Evolutionary conservation across 2,888 invertebrate genomes (phyloP), one percentile per base, ranked within the genome.

Genomic region (Uloborus plumipes): DNA sequence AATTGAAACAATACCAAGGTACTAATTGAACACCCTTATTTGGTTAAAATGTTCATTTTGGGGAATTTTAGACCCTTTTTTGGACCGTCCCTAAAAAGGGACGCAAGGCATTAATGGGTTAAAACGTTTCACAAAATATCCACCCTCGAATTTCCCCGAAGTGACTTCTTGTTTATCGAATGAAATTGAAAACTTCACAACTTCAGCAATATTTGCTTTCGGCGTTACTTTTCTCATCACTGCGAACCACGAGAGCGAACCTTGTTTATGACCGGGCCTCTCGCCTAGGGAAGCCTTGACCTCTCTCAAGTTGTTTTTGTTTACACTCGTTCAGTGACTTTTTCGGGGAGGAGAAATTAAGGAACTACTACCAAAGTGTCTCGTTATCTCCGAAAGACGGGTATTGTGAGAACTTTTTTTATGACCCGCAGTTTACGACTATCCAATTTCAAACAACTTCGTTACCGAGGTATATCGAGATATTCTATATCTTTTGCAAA

Each of bases 281-380:
- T 50, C 20, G 18, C 18, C 20, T n/a, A 64, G 13, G 11, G 14
- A 61, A 61, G 51, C 62, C 76, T 69, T 76, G 76, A 76, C 76
- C 76, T 69, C 76, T 69, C 69, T 59, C 20, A 53, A 76, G 61
- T 76, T 76, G 76, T 76, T 76, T 69, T 76, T 76, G 69, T 76
- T 76, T 76, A 76, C 61, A 62, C 16, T 53, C 15, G 62, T 58
- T 53, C 58, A 39, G n/a, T 39, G 55, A 39, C 55, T 55, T 39
- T 64, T 49, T 59, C 39, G 64, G 51, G n/a, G 66, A 16, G n/a
- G n/a, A 31, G 18, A 62, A 53, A 62, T 49, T 53, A 51, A 51
- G 26, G 47, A 74, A 16, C 39, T 62, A 16, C 39, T 62, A 31
- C 62, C 31, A 31, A 31, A 64, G 39, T 47, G 47, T 65, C 74